Conservation (phyloP, 2,888 invertebrate species). For the Erynnis tages region DNA sequence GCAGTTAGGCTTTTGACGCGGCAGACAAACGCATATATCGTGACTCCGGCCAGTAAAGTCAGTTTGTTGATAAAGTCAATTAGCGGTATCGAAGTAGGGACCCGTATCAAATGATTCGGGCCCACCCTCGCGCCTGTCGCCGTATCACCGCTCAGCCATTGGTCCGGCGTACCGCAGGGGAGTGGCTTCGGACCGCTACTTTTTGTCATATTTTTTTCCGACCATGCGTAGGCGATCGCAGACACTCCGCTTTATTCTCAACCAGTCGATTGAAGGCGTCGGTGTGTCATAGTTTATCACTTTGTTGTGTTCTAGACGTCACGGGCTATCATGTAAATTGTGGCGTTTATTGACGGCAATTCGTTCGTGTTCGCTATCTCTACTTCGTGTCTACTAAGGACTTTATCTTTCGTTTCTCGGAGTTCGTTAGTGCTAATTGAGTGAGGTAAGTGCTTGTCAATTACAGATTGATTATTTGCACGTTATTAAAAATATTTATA, state of each 20-base stretch:
- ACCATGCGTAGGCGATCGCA: constrained; percentile 70
- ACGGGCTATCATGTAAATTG: constrained; percentile 68
- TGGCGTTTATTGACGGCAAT: constrained; percentile 60
- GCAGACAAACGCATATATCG: constrained; percentile 79
- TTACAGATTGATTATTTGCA: constrained; percentile 24
- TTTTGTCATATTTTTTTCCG: constrained; percentile 69
- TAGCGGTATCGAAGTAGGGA: constrained; percentile 78
- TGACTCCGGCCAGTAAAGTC: constrained; percentile 79
- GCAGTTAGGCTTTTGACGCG: constrained; percentile 78
- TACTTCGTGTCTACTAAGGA: constrained; percentile 62
- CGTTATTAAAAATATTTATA: constrained; percentile 21
- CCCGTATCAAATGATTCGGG: constrained; percentile 73
- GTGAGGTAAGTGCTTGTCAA: constrained; percentile 44
- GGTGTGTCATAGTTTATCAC: constrained; percentile 78
- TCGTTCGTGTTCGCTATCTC: constrained; percentile 52
- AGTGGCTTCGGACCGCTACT: constrained; percentile 67
- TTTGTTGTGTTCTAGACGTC: constrained; percentile 60
- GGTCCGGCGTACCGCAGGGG: constrained; percentile 67
- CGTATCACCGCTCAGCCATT: constrained; percentile 59
- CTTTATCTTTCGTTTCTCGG: constrained; percentile 47
- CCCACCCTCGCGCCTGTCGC: constrained; percentile 67
- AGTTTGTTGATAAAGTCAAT: constrained; percentile 82
- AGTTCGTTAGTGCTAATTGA: constrained; percentile 47
- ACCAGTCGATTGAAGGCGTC: constrained; percentile 77
- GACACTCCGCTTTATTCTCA: constrained; percentile 67